Percentiles rank a stretch among this genome's conserved stretches.
phyloP scores from a whole-genome alignment of 2,888 invertebrate genomes.

The Polymixis lichenea region DNA sequence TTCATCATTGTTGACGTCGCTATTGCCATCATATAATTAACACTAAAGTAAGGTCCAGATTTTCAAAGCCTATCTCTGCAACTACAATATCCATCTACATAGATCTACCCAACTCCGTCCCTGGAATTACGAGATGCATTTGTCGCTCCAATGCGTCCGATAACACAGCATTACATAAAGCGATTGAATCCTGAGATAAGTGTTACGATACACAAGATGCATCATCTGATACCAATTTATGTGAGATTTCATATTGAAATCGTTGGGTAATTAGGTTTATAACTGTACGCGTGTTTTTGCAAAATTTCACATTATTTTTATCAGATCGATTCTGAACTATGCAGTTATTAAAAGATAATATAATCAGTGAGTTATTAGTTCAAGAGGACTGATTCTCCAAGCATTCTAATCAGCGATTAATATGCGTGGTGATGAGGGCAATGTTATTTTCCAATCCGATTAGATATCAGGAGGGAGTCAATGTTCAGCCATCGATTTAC shows the following conservation, averaged over 20 bases:
- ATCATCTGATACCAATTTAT: constrained; percentile 64
- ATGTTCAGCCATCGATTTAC: background rate
- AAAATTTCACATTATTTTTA: constrained; percentile 54
- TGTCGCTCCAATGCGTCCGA: constrained; percentile 66
- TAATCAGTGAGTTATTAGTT: constrained; percentile 19
- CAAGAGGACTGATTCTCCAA: background rate
- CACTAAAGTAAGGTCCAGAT: background rate
- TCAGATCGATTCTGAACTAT: constrained; percentile 46
- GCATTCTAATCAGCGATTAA: background rate
- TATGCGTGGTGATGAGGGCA: background rate
- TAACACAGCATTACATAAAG: constrained; percentile 62
- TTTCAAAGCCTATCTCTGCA: background rate
- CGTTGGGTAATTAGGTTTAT: constrained; percentile 61
- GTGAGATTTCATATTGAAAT: constrained; percentile 63
- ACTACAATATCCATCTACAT: background rate
- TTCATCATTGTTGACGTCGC: no score
- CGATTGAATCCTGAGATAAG: constrained; percentile 62
- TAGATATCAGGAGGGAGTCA: no score
- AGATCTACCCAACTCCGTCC: constrained; percentile 35
- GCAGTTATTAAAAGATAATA: constrained; percentile 27
- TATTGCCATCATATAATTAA: background rate
- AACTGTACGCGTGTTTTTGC: constrained; percentile 50
- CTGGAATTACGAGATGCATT: constrained; percentile 66
- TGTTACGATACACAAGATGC: constrained; percentile 61
- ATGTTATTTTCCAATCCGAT: constrained; percentile 2